Evolutionary conservation across 1,140 invertebrate species (phyloP).

Genomic region (Sinella curviseta): DNA sequence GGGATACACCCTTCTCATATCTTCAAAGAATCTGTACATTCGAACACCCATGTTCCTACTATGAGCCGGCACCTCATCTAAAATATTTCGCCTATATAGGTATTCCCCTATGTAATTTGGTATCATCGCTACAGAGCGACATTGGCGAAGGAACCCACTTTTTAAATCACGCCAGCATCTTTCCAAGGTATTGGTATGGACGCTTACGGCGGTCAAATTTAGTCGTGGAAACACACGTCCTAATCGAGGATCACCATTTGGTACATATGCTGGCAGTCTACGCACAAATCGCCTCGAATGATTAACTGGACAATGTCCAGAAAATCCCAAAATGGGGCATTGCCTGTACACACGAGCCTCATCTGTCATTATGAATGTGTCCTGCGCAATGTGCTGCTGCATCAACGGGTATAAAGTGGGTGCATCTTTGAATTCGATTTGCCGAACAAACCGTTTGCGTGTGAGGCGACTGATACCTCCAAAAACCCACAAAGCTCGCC

Average conservation of each 20-base stretch:
- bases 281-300: neutral
- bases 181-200: slow-evolving; percentile 1
- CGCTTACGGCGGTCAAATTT: neutral
- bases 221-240: neutral
- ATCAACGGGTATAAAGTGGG: neutral
- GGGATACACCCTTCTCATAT: neutral
- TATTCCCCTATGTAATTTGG: neutral
- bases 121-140: neutral
- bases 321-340: neutral
- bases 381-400: slow-evolving; percentile 5
- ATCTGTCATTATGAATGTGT: neutral
- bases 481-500: slow-evolving; percentile 24
- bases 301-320: neutral
- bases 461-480: slow-evolving; percentile 31
- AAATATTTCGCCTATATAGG: neutral
- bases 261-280: neutral
- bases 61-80: neutral
- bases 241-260: neutral
- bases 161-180: neutral
- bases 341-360: neutral
- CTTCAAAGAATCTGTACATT: neutral
- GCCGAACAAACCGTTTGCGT: slow-evolving; percentile 14
- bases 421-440: neutral
- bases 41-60: neutral
- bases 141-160: neutral